Conservation (phyloP, 2,888 invertebrate species). For the Empis livida region DNA sequence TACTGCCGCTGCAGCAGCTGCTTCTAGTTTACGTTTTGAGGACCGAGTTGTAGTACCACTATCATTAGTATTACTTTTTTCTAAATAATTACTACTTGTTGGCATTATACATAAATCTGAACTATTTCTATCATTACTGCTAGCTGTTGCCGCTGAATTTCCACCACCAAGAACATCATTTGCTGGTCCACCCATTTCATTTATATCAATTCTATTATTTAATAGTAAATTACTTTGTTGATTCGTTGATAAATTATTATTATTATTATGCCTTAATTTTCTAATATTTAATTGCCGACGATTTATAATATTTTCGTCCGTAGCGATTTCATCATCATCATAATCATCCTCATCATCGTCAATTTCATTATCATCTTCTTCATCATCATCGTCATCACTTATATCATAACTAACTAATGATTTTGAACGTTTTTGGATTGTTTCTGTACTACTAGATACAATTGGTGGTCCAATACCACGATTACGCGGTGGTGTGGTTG, state of each 20-base stretch:
- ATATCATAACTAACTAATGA: slow-evolving; percentile 1
- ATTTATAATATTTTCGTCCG: not conserved
- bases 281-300: too few relatives aligned
- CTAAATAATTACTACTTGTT: slow-evolving; percentile 9
- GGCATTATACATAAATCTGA: not conserved
- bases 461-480: slow-evolving; percentile 1
- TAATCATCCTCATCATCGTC: slow-evolving; percentile 1
- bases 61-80: slow-evolving; percentile 4
- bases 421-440: not conserved
- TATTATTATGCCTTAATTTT: too few relatives aligned
- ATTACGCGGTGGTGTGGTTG: slow-evolving; percentile 4
- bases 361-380: slow-evolving; percentile 4
- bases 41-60: slow-evolving; percentile 9
- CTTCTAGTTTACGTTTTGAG: slow-evolving; percentile 1
- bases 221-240: too few relatives aligned
- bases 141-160: not conserved
- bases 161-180: not conserved
- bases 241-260: too few relatives aligned
- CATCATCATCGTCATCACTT: slow-evolving; percentile 1
- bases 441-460: slow-evolving; percentile 11
- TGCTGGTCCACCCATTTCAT: slow-evolving; percentile 9
- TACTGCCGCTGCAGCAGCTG: slow-evolving; percentile 5
- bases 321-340: not conserved
- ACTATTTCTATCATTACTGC: not conserved
- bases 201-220: too few relatives aligned